Percentiles rank a stretch among this genome's conserved stretches.
These are phyloP conservation scores for Gorsachius goisagi DNA, from an alignment of 2,113 vertebrate species.

Conservation along the genomic window DNA sequence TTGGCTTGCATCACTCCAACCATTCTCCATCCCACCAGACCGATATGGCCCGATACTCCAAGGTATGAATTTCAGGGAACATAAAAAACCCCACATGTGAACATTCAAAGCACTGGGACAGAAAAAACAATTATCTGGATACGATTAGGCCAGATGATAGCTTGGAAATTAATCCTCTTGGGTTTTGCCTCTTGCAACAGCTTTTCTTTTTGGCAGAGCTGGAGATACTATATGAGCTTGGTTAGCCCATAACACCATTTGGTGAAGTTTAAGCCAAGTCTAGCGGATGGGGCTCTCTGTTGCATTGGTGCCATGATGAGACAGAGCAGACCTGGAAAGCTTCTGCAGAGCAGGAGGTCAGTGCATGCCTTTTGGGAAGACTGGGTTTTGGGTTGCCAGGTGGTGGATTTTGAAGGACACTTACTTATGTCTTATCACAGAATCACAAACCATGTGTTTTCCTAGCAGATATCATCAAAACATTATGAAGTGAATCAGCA, in stretches of 20 bases:
- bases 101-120: neutral
- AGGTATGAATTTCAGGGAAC: neutral
- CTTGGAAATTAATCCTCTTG: neutral
- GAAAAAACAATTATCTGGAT: neutral
- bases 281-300: neutral
- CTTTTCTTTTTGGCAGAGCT: neutral
- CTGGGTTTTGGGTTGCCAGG: neutral
- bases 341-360: neutral
- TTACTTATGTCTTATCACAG: rapidly evolving
- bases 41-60: neutral
- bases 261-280: neutral
- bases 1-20: neutral
- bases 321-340: neutral
- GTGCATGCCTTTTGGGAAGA: neutral
- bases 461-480: neutral
- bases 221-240: neutral
- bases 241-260: neutral
- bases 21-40: neutral
- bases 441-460: neutral
- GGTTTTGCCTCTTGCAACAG: neutral
- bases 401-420: neutral
- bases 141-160: neutral
- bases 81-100: neutral
- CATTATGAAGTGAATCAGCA: neutral
- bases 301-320: neutral